Evolutionary conservation across 2,797 vertebrate genomes (phyloP).

Genomic region (Pampus argenteus): DNA sequence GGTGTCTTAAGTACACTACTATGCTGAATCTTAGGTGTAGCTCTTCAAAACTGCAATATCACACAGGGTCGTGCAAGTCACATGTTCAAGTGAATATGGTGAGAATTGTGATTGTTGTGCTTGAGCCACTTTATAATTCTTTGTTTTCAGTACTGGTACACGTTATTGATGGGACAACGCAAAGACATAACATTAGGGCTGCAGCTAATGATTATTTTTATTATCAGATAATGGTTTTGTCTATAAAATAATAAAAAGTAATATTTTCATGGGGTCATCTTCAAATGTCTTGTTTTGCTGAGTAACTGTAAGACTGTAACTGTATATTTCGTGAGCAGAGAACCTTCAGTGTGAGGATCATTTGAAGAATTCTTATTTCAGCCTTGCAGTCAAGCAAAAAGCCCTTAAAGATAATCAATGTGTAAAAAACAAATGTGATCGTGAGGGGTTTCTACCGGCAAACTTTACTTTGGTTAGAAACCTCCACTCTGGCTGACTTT

Average conservation of each 20-base stretch:
- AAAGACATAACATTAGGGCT: not conserved
- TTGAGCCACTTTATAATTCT: not conserved
- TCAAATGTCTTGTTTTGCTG: too few relatives aligned
- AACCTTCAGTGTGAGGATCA: not conserved
- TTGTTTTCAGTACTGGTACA: not conserved
- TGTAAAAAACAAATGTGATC: not conserved
- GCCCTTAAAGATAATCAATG: not conserved
- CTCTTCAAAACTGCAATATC: not conserved
- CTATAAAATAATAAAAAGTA: too few relatives aligned
- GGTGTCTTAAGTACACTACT: slow-evolving; percentile 4
- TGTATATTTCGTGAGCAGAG: not conserved
- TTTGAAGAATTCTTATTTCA: not conserved
- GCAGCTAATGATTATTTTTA: not conserved
- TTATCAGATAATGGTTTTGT: too few relatives aligned
- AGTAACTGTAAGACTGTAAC: not conserved
- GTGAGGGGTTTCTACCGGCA: too few relatives aligned
- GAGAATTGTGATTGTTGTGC: slow-evolving; percentile 1
- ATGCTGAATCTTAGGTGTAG: not conserved
- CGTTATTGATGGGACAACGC: not conserved
- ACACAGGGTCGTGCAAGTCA: not conserved
- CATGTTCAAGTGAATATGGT: not conserved
- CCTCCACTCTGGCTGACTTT: not conserved
- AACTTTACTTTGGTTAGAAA: too few relatives aligned
- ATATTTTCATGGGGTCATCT: too few relatives aligned
- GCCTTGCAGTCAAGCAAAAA: not conserved